These are phyloP conservation scores for Microplitis deprimator DNA, from an alignment of 2,888 invertebrate genomes.

Conservation along the genomic window DNA sequence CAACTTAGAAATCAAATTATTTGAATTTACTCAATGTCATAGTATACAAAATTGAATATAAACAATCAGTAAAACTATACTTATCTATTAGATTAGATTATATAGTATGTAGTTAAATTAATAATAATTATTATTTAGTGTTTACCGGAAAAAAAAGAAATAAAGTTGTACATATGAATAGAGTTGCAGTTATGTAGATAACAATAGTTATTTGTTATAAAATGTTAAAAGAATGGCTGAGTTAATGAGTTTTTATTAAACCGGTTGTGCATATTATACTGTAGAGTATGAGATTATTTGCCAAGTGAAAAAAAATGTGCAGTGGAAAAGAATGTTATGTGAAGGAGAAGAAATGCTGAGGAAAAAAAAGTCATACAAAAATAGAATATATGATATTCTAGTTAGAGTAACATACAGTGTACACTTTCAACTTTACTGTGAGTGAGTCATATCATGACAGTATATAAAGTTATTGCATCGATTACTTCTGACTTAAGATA, in stretches of 20 bases:
- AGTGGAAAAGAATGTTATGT: neutral
- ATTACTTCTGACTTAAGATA: neutral
- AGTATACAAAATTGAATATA: no score
- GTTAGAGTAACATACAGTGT: neutral
- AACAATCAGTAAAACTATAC: neutral
- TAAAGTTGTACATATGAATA: neutral
- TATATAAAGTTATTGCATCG: conserved; percentile 1
- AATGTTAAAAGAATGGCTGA: neutral
- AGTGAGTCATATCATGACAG: conserved; percentile 1
- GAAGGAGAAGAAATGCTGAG: neutral
- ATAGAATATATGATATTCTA: conserved; percentile 1
- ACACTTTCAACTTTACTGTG: neutral
- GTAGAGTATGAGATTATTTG: neutral
- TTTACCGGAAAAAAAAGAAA: neutral
- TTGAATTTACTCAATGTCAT: neutral
- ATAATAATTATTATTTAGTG: neutral
- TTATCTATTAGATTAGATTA: neutral
- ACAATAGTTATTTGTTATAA: neutral
- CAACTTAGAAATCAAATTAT: neutral
- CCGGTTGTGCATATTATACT: neutral
- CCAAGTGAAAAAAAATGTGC: neutral
- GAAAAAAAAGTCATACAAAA: neutral
- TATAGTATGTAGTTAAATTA: neutral
- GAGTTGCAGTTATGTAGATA: neutral
- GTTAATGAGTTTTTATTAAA: neutral